Percentiles rank a stretch among this genome's conserved stretches.
phyloP scores from a whole-genome alignment of 2,797 vertebrate genomes.

The Zalophus californianus region DNA sequence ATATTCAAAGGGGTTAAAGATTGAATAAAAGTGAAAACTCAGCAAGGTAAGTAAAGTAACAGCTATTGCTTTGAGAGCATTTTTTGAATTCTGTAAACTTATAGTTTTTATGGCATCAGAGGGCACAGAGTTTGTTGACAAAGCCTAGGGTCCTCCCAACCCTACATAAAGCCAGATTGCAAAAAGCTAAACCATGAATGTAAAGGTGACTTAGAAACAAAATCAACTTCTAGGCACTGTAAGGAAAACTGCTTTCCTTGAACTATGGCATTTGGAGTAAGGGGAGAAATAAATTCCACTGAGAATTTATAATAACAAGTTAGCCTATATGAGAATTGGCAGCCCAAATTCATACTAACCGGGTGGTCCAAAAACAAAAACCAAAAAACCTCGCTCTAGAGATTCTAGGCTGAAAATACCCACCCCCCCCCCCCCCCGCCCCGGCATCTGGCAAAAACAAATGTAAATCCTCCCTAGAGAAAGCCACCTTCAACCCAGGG shows the following conservation, averaged over 20 bases:
- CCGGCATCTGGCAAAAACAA: constrained; percentile 12
- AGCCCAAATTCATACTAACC: constrained; percentile 28
- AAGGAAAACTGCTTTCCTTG: constrained; percentile 48
- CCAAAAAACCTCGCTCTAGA: neutral
- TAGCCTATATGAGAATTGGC: neutral
- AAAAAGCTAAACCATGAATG: neutral
- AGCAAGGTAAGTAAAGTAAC: neutral
- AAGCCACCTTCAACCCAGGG: neutral
- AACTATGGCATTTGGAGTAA: neutral
- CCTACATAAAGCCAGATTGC: neutral
- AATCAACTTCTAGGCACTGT: neutral
- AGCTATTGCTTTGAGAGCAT: constrained; percentile 1
- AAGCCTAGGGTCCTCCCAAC: neutral
- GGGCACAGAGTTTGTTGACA: neutral
- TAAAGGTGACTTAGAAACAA: constrained; percentile 12
- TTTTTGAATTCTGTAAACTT: neutral
- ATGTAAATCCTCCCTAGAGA: neutral
- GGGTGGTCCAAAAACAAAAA: neutral
- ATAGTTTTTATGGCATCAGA: neutral
- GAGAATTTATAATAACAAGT: constrained; percentile 24
- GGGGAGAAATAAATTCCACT: neutral
- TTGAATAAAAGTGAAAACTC: neutral
- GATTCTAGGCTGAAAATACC: constrained; percentile 36
- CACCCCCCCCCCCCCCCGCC: neutral
- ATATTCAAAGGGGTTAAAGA: neutral